A percentile compares a stretch with the other conserved stretches of the same genome.
Conservation (phyloP, 2,888 invertebrate species). For the Drosophila paucipuncta region DNA sequence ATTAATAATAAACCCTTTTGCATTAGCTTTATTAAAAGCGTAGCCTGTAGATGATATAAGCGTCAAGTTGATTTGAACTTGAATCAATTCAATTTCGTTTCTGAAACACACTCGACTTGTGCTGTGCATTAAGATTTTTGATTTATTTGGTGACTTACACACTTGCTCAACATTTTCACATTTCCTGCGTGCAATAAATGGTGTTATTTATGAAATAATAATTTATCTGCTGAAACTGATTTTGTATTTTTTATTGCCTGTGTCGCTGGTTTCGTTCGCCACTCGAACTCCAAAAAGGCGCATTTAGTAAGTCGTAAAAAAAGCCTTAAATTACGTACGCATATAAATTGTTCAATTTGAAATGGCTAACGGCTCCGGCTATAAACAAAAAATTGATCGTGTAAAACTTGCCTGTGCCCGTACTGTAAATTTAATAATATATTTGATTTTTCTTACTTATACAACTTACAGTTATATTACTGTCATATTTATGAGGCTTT, state of each 20-base stretch:
- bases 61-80: constrained; percentile 9
- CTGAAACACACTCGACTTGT: constrained; percentile 10
- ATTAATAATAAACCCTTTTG: constrained; percentile 50
- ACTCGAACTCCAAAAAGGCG: constrained; percentile 22
- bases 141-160: constrained; percentile 26
- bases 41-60: constrained; percentile 15
- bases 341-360: constrained; percentile 22
- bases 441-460: neutral
- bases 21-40: constrained; percentile 70
- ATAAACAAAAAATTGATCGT: constrained; percentile 37
- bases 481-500: constrained; percentile 13
- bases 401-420: constrained; percentile 26
- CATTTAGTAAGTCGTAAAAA: constrained; percentile 56
- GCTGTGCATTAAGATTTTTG: neutral
- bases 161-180: neutral
- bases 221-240: constrained; percentile 37
- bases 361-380: constrained; percentile 14
- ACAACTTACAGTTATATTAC: neutral
- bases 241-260: constrained; percentile 39
- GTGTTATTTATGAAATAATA: constrained; percentile 43
- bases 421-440: constrained; percentile 26
- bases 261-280: neutral
- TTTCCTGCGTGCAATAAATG: constrained; percentile 17
- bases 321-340: constrained; percentile 25
- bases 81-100: constrained; percentile 24